Evolutionary conservation across 2,888 invertebrate species (phyloP).

Genomic region (Sinentomon sp.): DNA sequence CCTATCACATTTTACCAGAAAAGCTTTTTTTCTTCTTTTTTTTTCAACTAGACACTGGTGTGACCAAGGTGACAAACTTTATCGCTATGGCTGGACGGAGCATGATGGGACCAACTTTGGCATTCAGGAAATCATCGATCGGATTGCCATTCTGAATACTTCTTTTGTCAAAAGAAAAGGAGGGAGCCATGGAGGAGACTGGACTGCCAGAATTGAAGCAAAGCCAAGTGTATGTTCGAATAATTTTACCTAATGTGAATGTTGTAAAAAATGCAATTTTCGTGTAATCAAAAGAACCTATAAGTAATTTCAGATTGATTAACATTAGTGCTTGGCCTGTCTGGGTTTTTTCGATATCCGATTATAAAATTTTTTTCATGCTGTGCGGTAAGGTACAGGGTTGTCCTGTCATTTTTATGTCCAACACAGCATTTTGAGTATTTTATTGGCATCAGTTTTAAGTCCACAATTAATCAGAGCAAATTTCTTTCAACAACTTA

Average conservation of each 20-base stretch:
- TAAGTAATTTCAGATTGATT: too few relatives aligned
- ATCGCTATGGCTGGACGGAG: constrained; percentile 61
- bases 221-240: constrained; percentile 24
- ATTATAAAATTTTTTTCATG: too few relatives aligned
- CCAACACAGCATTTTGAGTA: too few relatives aligned
- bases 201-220: constrained; percentile 58
- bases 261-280: too few relatives aligned
- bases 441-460: too few relatives aligned
- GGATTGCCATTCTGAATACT: constrained; percentile 43
- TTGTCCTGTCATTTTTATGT: too few relatives aligned
- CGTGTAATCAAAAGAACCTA: too few relatives aligned
- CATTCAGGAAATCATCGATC: constrained; percentile 59
- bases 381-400: too few relatives aligned
- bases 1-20: constrained; percentile 16
- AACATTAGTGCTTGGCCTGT: too few relatives aligned
- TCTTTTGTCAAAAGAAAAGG: constrained; percentile 63
- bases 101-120: constrained; percentile 86
- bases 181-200: constrained; percentile 63
- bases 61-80: constrained; percentile 53
- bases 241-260: not conserved
- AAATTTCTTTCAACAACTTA: too few relatives aligned
- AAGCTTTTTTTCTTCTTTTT: constrained; percentile 11
- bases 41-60: constrained; percentile 78
- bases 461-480: too few relatives aligned
- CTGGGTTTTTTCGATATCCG: too few relatives aligned